Evolutionary conservation across 2,113 vertebrate genomes (phyloP), one percentile per base, ranked within the genome.

Genomic region (Alosa alosa): DNA sequence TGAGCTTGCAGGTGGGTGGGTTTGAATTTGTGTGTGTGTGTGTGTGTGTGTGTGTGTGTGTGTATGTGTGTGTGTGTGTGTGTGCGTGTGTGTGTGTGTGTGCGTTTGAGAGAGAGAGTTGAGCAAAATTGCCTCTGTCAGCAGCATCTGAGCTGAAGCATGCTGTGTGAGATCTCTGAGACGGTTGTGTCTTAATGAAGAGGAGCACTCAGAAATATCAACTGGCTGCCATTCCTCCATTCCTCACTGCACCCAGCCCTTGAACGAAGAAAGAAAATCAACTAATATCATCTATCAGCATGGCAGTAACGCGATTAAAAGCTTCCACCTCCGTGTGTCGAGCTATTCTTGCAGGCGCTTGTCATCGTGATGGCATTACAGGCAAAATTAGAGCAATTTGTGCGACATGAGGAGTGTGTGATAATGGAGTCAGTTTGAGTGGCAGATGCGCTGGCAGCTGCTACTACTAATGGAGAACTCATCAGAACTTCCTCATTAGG

Each of bases 381-480:
- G 90, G 91, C 88, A 86, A 92, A 93, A 93, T 92, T 89, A 91
- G 88, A 47, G 84, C 83, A 87, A 88, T 72, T 72, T 72, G 64
- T 36, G 64, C 2, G 64, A 72, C 25, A 36, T 72, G n/a, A 72
- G 13, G 64, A 4, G 64, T 72, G 64, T 72, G 25, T 4, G 6
- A 22, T 64, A 22, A 64, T 36, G 64, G n/a, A 72, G 64, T 31
- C 88, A 87, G 93, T 87, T 93, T 91, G 89, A 92, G 87, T 84
- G 84, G 83, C 85, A 86, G 87, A 87, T 87, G 87, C 85, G n/a
- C 50, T 50, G 78, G 83, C 82, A 82, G 60, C 82, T 68, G 75
- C 75, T 87, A 82, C 83, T 85, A 86, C 91, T 94, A 93, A 92
- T 93, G 91, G 90, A 90, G 90, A 91, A 91, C 89, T 88, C 84